Conservation (phyloP, 2,797 vertebrate species). For the Gadopsis marmoratus region DNA sequence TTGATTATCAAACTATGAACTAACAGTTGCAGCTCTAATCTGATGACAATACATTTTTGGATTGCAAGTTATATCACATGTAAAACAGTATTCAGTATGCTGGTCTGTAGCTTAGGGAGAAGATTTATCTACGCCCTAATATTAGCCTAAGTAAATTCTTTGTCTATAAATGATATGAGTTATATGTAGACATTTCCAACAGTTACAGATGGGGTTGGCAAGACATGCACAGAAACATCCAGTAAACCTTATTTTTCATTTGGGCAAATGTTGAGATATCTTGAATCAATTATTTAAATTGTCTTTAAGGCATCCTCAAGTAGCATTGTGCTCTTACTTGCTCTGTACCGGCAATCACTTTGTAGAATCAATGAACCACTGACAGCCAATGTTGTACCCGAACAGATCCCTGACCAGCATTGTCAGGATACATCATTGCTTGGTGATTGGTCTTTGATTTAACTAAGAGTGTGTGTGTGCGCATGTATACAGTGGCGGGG, state of each 20-base stretch:
- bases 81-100: background rate
- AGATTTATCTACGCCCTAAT: background rate
- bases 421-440: slow-evolving; percentile 2
- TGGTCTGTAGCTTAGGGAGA: background rate
- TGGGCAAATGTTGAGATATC: background rate
- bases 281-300: background rate
- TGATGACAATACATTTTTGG: background rate
- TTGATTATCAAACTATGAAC: no score
- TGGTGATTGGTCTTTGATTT: slow-evolving; percentile 32
- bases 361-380: no score
- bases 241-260: background rate
- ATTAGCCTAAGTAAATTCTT: background rate
- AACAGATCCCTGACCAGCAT: slow-evolving; percentile 3
- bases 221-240: background rate
- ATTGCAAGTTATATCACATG: background rate
- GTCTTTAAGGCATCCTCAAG: background rate
- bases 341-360: background rate
- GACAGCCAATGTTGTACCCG: no score
- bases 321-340: background rate
- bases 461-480: background rate
- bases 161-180: background rate
- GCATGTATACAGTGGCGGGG: slow-evolving; percentile 27
- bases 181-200: background rate
- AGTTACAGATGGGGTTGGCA: background rate
- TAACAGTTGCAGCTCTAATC: background rate